phyloP scores from a whole-genome alignment of 2,888 invertebrate genomes.

The Melanotus villosus region DNA sequence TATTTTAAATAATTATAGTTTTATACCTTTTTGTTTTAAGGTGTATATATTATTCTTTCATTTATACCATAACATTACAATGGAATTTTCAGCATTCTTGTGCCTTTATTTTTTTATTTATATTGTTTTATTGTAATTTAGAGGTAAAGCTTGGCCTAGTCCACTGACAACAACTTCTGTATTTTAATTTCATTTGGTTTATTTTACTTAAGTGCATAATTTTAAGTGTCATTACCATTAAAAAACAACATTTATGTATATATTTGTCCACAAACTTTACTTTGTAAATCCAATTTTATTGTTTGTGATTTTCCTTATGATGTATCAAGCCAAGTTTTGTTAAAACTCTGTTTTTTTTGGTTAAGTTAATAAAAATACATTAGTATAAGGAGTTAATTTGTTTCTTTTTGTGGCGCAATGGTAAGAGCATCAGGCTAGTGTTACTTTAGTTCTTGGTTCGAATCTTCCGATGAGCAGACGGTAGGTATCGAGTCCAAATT shows the following conservation, averaged over 20 bases:
- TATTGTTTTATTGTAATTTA: slow-evolving; percentile 45
- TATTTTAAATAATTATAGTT: slow-evolving; percentile 8
- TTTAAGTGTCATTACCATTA: slow-evolving; percentile 11
- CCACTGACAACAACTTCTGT: slow-evolving; percentile 32
- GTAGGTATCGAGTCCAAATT: no score
- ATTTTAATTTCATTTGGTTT: slow-evolving; percentile 20
- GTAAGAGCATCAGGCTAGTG: no score
- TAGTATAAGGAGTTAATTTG: slow-evolving; percentile 35
- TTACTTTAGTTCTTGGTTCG: no score
- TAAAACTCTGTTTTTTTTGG: slow-evolving; percentile 52
- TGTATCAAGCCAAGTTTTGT: slow-evolving; percentile 51
- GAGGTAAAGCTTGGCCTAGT: slow-evolving; percentile 52
- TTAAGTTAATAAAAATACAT: slow-evolving; percentile 54
- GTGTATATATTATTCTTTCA: slow-evolving; percentile 17
- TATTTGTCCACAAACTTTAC: background rate
- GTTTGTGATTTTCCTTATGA: slow-evolving; percentile 30
- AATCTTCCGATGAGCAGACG: no score
- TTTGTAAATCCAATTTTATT: slow-evolving; percentile 34
- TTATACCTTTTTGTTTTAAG: slow-evolving; percentile 8
- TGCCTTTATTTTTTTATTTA: slow-evolving; percentile 55
- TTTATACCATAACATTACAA: background rate
- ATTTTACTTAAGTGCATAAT: slow-evolving; percentile 1
- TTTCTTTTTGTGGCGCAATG: no score
- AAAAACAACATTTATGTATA: slow-evolving; percentile 1
- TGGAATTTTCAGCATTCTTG: slow-evolving; percentile 53